phyloP scores from a whole-genome alignment of 1,140 invertebrate species.

The Drosophila lacertosa region DNA sequence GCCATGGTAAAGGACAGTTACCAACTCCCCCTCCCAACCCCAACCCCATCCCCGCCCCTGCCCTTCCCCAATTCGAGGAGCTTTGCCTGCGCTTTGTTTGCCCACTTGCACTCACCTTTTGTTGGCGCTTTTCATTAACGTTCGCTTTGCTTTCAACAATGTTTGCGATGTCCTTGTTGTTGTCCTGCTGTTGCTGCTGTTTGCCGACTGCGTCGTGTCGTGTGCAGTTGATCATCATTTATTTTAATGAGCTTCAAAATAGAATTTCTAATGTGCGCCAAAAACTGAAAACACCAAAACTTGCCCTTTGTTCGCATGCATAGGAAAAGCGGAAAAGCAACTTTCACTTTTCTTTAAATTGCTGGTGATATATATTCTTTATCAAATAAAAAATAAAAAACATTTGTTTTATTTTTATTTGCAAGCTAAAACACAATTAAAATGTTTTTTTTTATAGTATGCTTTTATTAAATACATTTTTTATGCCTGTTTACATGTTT shows the following conservation, averaged over 20 bases:
- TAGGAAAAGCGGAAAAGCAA: neutral
- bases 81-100: slow-evolving; percentile 10
- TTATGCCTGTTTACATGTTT: slow-evolving; percentile 65
- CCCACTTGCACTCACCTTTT: slow-evolving; percentile 47
- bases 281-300: slow-evolving; percentile 4
- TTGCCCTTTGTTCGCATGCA: neutral
- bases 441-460: slow-evolving; percentile 49
- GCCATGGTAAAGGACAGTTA: neutral
- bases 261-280: slow-evolving; percentile 65
- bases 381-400: no score
- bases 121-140: slow-evolving; percentile 69
- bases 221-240: slow-evolving; percentile 71
- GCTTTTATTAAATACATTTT: slow-evolving; percentile 70
- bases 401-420: neutral
- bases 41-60: no score
- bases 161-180: slow-evolving; percentile 67
- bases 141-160: slow-evolving; percentile 45
- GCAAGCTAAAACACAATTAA: neutral
- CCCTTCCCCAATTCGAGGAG: no score
- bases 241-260: slow-evolving; percentile 80
- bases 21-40: neutral
- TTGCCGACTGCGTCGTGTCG: slow-evolving; percentile 55
- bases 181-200: slow-evolving; percentile 43
- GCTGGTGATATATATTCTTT: no score
- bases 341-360: slow-evolving; percentile 31